Evolutionary conservation across 2,113 vertebrate genomes (phyloP).

Genomic region (Rana temporaria): DNA sequence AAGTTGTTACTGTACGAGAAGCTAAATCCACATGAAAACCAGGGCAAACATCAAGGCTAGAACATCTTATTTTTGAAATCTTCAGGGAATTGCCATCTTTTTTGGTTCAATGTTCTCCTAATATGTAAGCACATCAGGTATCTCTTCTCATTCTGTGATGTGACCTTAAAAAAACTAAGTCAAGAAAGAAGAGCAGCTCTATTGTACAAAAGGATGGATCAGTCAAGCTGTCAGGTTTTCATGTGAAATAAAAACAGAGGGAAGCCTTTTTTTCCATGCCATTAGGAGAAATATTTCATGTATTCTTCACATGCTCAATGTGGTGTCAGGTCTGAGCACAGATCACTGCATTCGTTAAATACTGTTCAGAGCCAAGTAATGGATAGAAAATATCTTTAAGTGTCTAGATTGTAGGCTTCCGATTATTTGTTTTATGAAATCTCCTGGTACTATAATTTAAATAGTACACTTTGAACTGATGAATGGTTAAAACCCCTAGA

Average conservation of each 20-base stretch:
- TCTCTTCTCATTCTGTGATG: constrained; percentile 31
- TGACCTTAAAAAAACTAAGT: constrained; percentile 54
- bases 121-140: constrained; percentile 48
- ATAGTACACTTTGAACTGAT: too few relatives aligned
- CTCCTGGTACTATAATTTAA: too few relatives aligned
- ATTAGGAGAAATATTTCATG: constrained; percentile 23
- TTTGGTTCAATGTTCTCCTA: constrained; percentile 35
- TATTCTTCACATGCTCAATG: not conserved
- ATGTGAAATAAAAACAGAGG: constrained; percentile 44
- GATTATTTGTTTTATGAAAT: too few relatives aligned
- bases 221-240: constrained; percentile 26
- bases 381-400: not conserved
- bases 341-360: not conserved
- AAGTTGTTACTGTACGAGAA: constrained; percentile 11
- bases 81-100: constrained; percentile 41
- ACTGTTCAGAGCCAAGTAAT: not conserved
- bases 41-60: constrained; percentile 37
- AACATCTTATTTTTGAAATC: constrained; percentile 42
- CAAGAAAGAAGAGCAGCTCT: constrained; percentile 26
- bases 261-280: constrained; percentile 5
- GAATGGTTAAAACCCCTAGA: too few relatives aligned
- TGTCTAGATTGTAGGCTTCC: too few relatives aligned
- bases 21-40: constrained; percentile 50
- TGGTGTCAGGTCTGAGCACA: not conserved
- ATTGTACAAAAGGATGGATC: constrained; percentile 39